Percentiles rank a stretch among this genome's conserved stretches.
These are phyloP conservation scores for Bedellia somnulentella DNA, from an alignment of 2,888 invertebrate species.

Conservation along the genomic window DNA sequence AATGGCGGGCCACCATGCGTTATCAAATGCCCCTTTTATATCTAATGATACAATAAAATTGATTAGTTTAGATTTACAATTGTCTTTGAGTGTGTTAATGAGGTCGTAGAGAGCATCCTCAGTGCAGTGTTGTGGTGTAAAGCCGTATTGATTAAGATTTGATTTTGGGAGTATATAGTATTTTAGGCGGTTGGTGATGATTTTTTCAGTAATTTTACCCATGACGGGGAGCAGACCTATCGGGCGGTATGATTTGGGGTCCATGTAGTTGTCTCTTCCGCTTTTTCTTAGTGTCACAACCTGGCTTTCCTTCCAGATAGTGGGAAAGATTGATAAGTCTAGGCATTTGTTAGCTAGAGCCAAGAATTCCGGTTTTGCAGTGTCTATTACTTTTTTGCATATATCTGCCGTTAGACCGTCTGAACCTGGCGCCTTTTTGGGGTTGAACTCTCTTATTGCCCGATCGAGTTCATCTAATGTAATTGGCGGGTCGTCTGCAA, in stretches of 20 bases:
- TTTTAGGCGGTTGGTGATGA: slow-evolving; percentile 2
- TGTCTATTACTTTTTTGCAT: too few species aligned
- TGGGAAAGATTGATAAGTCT: too few species aligned
- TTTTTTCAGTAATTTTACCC: slow-evolving; percentile 5
- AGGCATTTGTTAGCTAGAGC: too few species aligned
- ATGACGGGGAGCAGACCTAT: slow-evolving; percentile 5
- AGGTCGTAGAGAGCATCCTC: slow-evolving; percentile 6
- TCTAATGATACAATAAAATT: slow-evolving; percentile 4
- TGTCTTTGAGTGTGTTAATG: background rate
- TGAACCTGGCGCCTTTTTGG: background rate
- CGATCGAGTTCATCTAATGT: background rate
- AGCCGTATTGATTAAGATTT: slow-evolving; percentile 4
- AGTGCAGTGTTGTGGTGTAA: slow-evolving; percentile 5
- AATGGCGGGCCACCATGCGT: slow-evolving; percentile 6
- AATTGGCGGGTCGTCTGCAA: background rate
- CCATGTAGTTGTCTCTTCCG: slow-evolving; percentile 4
- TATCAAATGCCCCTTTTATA: too few species aligned
- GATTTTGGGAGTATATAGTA: background rate
- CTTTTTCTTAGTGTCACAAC: slow-evolving; percentile 9
- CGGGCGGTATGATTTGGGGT: slow-evolving; percentile 6
- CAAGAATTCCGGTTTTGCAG: too few species aligned
- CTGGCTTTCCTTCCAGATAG: slow-evolving; percentile 7
- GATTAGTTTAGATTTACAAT: slow-evolving; percentile 1
- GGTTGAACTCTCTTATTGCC: background rate
- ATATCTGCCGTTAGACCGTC: background rate